These are phyloP conservation scores for Cliona cf. orientalis DNA, from an alignment of 37 sponge, comb jelly and placozoan genomes.

Conservation along the genomic window DNA sequence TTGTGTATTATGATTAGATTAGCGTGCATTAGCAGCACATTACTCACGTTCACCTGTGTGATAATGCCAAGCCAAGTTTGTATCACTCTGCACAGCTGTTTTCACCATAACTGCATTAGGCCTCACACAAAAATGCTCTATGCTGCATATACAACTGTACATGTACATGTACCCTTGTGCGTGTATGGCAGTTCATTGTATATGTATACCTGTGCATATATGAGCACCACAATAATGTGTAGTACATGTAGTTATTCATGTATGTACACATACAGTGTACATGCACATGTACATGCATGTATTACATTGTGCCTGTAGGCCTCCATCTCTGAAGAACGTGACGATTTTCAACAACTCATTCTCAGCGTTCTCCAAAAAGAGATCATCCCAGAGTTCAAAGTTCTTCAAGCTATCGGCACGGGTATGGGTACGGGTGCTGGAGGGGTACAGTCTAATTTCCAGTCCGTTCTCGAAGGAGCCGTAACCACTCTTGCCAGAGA, in stretches of 20 bases:
- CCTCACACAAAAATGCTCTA: not conserved
- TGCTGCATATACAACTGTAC: no score
- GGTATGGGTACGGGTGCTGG: not conserved
- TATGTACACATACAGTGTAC: not conserved
- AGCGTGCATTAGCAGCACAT: no score
- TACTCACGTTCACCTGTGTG: no score
- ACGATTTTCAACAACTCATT: slow-evolving; percentile 26
- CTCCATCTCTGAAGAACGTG: slow-evolving; percentile 5
- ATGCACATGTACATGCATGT: not conserved
- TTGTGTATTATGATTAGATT: not conserved
- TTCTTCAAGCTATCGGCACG: not conserved
- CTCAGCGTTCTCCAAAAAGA: slow-evolving; percentile 12
- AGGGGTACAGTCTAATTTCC: not conserved
- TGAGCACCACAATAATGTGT: no score
- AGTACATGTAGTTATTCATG: no score
- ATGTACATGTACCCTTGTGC: not conserved
- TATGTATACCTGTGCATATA: no score
- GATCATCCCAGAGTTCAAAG: slow-evolving; percentile 25
- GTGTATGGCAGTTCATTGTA: no score
- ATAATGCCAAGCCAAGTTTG: no score
- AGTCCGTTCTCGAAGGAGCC: not conserved
- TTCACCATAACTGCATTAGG: not conserved
- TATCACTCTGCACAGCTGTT: no score
- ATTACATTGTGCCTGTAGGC: not conserved
- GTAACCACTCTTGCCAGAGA: not conserved